Conservation (phyloP, 2,797 vertebrate species). For the Vespertilio murinus region DNA sequence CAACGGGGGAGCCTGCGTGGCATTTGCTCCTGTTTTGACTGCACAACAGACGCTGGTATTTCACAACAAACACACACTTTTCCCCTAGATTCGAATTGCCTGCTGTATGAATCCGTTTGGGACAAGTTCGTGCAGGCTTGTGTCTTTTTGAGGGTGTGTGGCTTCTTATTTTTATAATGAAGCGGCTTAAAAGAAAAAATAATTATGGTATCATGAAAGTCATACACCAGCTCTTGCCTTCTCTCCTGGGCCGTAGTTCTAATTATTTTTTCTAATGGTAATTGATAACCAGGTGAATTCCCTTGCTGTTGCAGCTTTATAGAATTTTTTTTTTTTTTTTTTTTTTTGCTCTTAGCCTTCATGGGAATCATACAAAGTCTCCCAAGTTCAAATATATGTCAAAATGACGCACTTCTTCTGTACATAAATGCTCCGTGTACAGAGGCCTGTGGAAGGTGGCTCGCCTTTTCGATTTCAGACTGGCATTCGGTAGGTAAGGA, state of each 20-base stretch:
- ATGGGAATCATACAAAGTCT: constrained; percentile 67
- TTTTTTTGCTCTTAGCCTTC: constrained; percentile 51
- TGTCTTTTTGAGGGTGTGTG: constrained; percentile 50
- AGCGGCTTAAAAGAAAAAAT: constrained; percentile 64
- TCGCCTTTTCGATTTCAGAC: constrained; percentile 69
- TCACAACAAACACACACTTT: constrained; percentile 68
- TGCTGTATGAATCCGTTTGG: constrained; percentile 66
- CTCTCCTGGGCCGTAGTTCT: constrained; percentile 76
- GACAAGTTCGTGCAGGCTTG: constrained; percentile 60
- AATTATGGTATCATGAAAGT: constrained; percentile 67
- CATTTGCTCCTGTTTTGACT: constrained; percentile 63
- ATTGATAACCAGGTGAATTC: constrained; percentile 80
- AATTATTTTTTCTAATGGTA: constrained; percentile 79
- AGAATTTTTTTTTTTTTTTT: constrained; percentile 58
- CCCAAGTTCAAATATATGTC: constrained; percentile 66
- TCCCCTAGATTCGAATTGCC: constrained; percentile 28
- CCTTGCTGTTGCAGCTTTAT: constrained; percentile 68
- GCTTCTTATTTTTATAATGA: constrained; percentile 75
- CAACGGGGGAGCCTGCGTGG: not conserved
- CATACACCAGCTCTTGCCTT: constrained; percentile 62
- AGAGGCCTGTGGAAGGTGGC: constrained; percentile 9
- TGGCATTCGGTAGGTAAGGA: constrained; percentile 57
- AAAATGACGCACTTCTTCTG: constrained; percentile 49
- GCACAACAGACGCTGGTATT: constrained; percentile 78
- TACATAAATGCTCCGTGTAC: constrained; percentile 55